A percentile compares a stretch with the other conserved stretches of the same genome.
Evolutionary conservation across 2,797 vertebrate species (phyloP).

Genomic region (Chelon auratus): DNA sequence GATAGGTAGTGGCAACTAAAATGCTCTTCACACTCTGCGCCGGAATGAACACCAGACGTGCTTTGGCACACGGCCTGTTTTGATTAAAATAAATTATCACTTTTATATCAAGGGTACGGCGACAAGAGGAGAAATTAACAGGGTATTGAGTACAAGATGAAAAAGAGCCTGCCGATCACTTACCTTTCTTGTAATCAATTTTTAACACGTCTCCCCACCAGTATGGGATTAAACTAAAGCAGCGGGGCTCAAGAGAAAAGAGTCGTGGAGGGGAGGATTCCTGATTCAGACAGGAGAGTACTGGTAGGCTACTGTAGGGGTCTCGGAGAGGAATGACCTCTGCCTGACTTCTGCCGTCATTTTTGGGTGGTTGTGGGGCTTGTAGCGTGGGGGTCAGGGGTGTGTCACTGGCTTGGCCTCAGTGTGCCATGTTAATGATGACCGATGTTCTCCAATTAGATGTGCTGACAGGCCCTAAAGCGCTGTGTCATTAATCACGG

Average conservation of each 20-base stretch:
- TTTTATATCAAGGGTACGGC: slow-evolving; percentile 35
- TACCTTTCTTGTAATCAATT: slow-evolving; percentile 60
- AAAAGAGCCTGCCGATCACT: slow-evolving; percentile 53
- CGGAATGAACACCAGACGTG: slow-evolving; percentile 26
- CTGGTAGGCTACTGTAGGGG: slow-evolving; percentile 16
- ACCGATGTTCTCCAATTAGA: slow-evolving; percentile 88
- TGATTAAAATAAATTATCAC: slow-evolving; percentile 26
- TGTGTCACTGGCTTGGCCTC: slow-evolving; percentile 68
- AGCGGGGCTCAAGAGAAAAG: slow-evolving; percentile 33
- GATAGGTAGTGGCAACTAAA: not conserved
- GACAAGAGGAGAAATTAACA: slow-evolving; percentile 46
- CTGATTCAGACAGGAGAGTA: slow-evolving; percentile 31
- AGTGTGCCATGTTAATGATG: slow-evolving; percentile 85
- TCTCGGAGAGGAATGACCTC: slow-evolving; percentile 57
- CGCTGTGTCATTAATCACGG: slow-evolving; percentile 85
- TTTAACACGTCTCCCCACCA: slow-evolving; percentile 35
- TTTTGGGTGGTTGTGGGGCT: slow-evolving; percentile 62
- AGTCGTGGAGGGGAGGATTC: slow-evolving; percentile 27
- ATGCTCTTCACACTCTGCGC: not conserved
- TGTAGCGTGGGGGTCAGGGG: slow-evolving; percentile 70
- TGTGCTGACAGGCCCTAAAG: slow-evolving; percentile 85
- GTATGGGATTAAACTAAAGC: slow-evolving; percentile 23
- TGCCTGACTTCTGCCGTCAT: slow-evolving; percentile 58
- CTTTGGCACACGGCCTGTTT: slow-evolving; percentile 14
- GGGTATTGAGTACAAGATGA: slow-evolving; percentile 51